These are phyloP conservation scores for Diadophis punctatus DNA, from an alignment of 2,113 vertebrate genomes.

Conservation along the genomic window DNA sequence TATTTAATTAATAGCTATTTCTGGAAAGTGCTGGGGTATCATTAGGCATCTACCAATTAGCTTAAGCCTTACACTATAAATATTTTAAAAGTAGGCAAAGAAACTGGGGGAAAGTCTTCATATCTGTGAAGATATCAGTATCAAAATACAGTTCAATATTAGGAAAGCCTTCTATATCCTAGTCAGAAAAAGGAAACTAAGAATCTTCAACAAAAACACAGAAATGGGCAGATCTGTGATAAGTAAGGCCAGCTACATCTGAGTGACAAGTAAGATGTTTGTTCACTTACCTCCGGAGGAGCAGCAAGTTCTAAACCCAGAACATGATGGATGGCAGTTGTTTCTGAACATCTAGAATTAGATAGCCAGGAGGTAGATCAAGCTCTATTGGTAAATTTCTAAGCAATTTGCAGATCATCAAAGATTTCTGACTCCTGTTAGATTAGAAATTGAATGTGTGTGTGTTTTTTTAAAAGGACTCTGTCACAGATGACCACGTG, in stretches of 20 bases:
- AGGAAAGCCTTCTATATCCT: neutral
- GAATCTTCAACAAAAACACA: neutral
- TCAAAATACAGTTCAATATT: neutral
- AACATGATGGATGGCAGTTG: neutral
- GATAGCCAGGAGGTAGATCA: neutral
- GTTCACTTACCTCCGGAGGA: constrained; percentile 2
- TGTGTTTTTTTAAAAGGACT: neutral
- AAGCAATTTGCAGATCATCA: neutral
- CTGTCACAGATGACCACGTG: neutral
- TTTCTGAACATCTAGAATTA: neutral
- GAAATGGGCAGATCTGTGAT: too few species aligned
- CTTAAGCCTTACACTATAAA: neutral
- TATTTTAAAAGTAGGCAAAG: neutral
- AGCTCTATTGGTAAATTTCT: neutral
- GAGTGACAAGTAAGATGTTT: neutral
- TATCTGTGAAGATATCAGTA: neutral
- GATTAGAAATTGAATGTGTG: neutral
- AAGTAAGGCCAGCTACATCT: neutral
- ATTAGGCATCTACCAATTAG: fast-evolving
- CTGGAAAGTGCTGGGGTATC: neutral
- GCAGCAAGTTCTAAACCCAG: neutral
- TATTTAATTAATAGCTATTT: neutral
- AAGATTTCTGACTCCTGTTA: neutral
- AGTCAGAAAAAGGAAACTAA: neutral
- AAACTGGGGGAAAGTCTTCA: neutral